Percentiles rank a stretch among this genome's conserved stretches.
phyloP scores from a whole-genome alignment of 2,113 vertebrate species.

The Motacilla alba region DNA sequence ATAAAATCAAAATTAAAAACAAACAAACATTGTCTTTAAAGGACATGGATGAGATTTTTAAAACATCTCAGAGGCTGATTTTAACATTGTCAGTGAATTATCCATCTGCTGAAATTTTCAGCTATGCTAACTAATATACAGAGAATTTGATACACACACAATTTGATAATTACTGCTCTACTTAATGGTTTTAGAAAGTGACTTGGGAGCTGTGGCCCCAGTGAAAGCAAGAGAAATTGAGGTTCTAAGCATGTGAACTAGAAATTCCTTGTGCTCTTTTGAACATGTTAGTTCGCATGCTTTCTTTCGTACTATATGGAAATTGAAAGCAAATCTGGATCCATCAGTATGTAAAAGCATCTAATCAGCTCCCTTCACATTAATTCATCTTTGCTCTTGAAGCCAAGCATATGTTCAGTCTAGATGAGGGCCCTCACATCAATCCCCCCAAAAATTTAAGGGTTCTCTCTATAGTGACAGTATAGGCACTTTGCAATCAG shows the following conservation, averaged over 20 bases:
- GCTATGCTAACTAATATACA: not conserved
- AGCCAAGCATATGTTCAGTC: not conserved
- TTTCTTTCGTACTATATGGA: not conserved
- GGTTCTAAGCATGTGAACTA: not conserved
- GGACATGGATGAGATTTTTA: not conserved
- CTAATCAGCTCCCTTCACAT: not conserved
- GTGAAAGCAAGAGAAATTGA: not conserved
- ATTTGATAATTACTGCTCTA: not conserved
- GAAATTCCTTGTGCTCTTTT: not conserved
- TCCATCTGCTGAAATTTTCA: not conserved
- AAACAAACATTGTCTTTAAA: not conserved
- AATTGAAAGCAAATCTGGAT: not conserved
- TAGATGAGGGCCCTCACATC: not conserved
- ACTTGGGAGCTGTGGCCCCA: rapidly evolving
- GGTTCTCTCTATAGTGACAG: not conserved
- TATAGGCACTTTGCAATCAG: not conserved
- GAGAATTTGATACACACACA: not conserved
- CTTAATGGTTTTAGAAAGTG: not conserved
- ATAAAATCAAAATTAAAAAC: not conserved
- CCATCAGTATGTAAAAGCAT: not conserved
- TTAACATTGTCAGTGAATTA: not conserved
- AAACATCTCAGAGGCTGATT: not conserved
- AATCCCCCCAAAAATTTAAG: not conserved
- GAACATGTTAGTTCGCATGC: not conserved
- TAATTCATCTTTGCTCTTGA: not conserved